Evolutionary conservation across 2,888 invertebrate species (phyloP).

Genomic region (Scaeva pyrastri): DNA sequence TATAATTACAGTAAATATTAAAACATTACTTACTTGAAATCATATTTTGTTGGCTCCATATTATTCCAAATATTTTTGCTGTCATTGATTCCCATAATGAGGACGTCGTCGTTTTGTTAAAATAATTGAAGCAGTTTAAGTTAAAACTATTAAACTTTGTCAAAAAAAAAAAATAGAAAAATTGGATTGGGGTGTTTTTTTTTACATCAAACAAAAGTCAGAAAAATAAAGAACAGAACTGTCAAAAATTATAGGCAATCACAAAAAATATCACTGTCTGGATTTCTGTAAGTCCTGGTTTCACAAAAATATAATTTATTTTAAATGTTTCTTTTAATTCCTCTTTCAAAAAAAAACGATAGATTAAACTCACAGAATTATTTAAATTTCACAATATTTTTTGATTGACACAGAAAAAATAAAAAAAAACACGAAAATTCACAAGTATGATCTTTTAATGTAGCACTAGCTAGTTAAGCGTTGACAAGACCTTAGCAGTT

Average conservation of each 20-base stretch:
- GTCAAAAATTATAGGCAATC: background rate
- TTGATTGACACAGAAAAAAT: background rate
- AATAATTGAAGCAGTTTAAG: background rate
- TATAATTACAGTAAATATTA: background rate
- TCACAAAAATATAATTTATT: slow-evolving; percentile 9
- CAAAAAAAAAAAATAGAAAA: background rate
- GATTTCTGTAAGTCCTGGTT: background rate
- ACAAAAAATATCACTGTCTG: background rate
- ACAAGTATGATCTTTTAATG: background rate
- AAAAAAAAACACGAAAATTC: background rate
- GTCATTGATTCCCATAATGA: background rate
- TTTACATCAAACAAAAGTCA: background rate
- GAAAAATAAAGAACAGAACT: background rate
- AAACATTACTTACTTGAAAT: background rate
- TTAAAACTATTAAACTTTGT: background rate
- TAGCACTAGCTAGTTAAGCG: slow-evolving; percentile 2
- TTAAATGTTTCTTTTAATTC: background rate
- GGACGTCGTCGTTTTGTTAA: background rate
- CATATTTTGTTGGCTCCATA: background rate
- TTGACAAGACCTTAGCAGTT: background rate
- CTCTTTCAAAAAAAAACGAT: background rate
- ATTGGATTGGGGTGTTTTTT: background rate
- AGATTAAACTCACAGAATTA: background rate
- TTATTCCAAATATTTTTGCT: background rate
- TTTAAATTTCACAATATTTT: background rate